Evolutionary conservation across 2,113 vertebrate species (phyloP).

Genomic region (Myotis lucifugus): DNA sequence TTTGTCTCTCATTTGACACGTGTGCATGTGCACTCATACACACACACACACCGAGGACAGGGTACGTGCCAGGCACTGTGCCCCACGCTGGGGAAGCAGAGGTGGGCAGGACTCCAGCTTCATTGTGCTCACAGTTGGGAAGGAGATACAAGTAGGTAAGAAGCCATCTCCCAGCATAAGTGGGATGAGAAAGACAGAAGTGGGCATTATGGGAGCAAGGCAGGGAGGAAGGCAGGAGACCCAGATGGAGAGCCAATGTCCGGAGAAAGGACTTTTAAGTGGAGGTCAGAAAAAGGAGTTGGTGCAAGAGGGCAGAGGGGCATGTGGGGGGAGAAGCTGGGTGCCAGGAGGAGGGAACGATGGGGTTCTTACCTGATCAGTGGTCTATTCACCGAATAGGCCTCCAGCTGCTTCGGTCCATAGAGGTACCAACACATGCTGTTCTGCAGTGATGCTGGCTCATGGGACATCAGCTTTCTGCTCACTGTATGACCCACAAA

Average conservation of each 20-base stretch:
- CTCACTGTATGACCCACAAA: background rate
- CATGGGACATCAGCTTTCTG: background rate
- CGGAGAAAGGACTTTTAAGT: background rate
- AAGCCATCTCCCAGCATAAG: background rate
- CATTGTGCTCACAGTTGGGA: background rate
- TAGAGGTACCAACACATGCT: background rate
- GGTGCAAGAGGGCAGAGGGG: fast-evolving
- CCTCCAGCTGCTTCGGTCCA: background rate
- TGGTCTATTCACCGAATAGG: too few species aligned
- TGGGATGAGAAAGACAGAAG: background rate
- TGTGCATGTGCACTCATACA: fast-evolving
- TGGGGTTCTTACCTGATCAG: too few species aligned
- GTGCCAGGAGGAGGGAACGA: background rate
- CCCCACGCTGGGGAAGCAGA: background rate
- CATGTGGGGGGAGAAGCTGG: too few species aligned
- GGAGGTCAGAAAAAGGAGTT: background rate
- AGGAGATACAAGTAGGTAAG: background rate
- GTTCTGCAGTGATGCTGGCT: background rate
- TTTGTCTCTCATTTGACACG: background rate
- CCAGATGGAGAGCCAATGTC: too few species aligned
- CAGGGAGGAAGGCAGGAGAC: background rate
- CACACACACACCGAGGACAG: background rate
- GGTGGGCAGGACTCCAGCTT: too few species aligned
- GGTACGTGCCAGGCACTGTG: background rate
- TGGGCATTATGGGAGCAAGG: background rate